These are phyloP conservation scores for Mycetomoellerius zeteki DNA, from an alignment of 1,140 invertebrate genomes.

Conservation along the genomic window DNA sequence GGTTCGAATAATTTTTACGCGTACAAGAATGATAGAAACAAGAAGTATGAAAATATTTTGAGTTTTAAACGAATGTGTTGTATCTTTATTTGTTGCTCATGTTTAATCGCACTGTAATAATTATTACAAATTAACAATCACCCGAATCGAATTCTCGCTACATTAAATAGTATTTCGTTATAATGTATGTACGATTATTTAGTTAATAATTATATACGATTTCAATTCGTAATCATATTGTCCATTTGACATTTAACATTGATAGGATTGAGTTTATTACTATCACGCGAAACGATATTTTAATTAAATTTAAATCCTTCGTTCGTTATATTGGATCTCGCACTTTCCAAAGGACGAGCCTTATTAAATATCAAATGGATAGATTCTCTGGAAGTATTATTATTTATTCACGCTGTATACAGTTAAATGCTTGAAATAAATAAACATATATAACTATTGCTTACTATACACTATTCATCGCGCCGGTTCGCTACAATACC, in stretches of 20 bases:
- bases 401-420: constrained; percentile 71
- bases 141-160: constrained; percentile 71
- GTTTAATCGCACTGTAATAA: constrained; percentile 75
- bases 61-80: constrained; percentile 37
- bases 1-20: neutral
- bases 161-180: constrained; percentile 78
- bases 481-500: constrained; percentile 56
- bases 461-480: constrained; percentile 64
- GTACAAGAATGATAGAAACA: neutral
- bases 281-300: constrained; percentile 17
- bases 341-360: constrained; percentile 30
- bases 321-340: neutral
- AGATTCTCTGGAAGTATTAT: constrained; percentile 65
- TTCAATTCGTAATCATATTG: constrained; percentile 60
- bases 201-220: constrained; percentile 55
- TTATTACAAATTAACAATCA: constrained; percentile 83
- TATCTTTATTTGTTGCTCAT: constrained; percentile 75
- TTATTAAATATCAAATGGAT: constrained; percentile 73
- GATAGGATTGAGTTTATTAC: constrained; percentile 22
- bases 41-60: neutral
- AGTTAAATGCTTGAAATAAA: constrained; percentile 74
- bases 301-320: neutral
- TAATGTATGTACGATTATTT: constrained; percentile 71
- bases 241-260: constrained; percentile 71
- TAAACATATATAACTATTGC: constrained; percentile 69